phyloP scores from a whole-genome alignment of 2,888 invertebrate species.

The Trichacis sp. region DNA sequence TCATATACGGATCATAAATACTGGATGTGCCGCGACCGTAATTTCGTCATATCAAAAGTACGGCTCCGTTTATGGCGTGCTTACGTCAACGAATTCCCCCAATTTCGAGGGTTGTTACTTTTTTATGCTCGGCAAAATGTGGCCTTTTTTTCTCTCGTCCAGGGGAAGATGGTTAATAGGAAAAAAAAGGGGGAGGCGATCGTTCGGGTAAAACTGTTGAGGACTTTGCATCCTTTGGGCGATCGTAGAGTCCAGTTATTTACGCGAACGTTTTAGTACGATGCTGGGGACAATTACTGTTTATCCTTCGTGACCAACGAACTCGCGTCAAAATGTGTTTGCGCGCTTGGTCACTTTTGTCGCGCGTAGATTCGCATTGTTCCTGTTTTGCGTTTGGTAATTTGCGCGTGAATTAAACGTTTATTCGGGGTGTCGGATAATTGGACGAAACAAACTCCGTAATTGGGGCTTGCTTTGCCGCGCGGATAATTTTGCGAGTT shows the following conservation, averaged over 20 bases:
- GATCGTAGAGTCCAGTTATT: conserved; percentile 18
- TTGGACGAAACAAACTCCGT: background rate
- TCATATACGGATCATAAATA: conserved; percentile 19
- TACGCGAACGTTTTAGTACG: conserved; percentile 18
- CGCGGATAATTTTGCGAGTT: too few relatives aligned
- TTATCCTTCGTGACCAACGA: conserved; percentile 18
- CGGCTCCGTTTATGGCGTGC: background rate
- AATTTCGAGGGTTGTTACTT: background rate
- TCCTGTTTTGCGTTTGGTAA: background rate
- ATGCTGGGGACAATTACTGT: conserved; percentile 18
- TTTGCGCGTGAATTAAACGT: too few relatives aligned
- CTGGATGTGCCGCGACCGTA: background rate
- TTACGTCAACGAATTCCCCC: background rate
- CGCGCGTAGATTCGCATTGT: background rate
- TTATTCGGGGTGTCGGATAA: background rate
- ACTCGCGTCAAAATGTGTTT: conserved; percentile 18
- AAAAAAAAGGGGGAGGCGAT: too few relatives aligned
- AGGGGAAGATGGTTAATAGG: too few relatives aligned
- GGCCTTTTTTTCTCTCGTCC: background rate
- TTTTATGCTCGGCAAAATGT: background rate
- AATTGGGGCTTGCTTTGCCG: too few relatives aligned
- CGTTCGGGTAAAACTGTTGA: too few relatives aligned
- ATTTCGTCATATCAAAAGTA: background rate
- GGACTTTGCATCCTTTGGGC: conserved; percentile 17
- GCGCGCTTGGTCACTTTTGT: conserved; percentile 17